These are phyloP conservation scores for Theocolax elegans DNA, from an alignment of 1,140 invertebrate species.

Conservation along the genomic window DNA sequence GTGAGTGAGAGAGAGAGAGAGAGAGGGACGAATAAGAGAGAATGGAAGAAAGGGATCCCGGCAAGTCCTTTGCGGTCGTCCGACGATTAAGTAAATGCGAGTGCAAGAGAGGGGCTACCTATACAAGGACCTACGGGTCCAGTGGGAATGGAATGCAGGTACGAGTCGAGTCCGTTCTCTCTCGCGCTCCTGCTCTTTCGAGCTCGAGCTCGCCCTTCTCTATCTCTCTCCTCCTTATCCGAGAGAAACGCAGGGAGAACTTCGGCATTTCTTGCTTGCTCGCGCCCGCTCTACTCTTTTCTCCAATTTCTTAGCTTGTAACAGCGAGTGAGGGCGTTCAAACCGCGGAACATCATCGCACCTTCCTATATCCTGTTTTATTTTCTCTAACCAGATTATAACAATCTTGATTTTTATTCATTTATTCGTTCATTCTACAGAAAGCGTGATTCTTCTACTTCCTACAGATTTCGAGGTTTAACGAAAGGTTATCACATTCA, in stretches of 20 bases:
- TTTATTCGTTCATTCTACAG: too few species aligned
- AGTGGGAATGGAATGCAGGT: slow-evolving; percentile 69
- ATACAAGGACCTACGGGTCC: slow-evolving; percentile 66
- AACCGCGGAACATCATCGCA: neutral
- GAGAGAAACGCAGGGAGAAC: slow-evolving; percentile 20
- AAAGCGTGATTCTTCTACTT: too few species aligned
- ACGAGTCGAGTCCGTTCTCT: slow-evolving; percentile 60
- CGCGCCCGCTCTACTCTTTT: slow-evolving; percentile 53
- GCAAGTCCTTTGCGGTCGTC: slow-evolving; percentile 34
- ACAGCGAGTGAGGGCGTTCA: neutral
- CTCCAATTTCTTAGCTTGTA: slow-evolving; percentile 45
- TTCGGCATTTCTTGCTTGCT: slow-evolving; percentile 54
- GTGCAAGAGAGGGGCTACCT: slow-evolving; percentile 48
- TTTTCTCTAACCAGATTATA: too few species aligned
- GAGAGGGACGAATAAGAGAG: neutral
- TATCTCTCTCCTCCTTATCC: slow-evolving; percentile 12
- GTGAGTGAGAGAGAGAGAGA: neutral
- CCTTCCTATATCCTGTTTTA: neutral
- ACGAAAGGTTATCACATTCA: too few species aligned
- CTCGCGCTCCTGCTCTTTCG: slow-evolving; percentile 37
- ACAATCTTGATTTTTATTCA: too few species aligned
- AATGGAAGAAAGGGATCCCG: slow-evolving; percentile 1
- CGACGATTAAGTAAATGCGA: slow-evolving; percentile 42
- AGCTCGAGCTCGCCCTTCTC: slow-evolving; percentile 43
- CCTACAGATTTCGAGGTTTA: too few species aligned